Conservation (phyloP, 2,888 invertebrate species). For the Lamproptera curius region DNA sequence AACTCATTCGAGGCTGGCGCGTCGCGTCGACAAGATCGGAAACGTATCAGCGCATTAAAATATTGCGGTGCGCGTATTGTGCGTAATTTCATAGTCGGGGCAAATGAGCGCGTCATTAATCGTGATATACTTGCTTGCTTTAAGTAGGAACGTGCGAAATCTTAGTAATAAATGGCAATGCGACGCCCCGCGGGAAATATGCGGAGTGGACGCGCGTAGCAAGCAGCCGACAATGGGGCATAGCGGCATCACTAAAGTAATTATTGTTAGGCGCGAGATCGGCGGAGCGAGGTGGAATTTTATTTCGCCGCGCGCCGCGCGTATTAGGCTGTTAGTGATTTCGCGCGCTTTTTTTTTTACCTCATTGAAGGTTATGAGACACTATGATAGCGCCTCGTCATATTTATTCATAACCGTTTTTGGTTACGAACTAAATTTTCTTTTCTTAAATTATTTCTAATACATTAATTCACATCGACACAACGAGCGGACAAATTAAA, state of each 20-base stretch:
- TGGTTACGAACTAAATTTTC: no score
- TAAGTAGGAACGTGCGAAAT: conserved; percentile 38
- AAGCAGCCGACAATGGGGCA: conserved; percentile 40
- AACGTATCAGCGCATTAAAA: conserved; percentile 9
- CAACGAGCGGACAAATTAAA: no score
- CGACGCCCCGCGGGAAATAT: conserved; percentile 43
- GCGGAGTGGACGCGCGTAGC: conserved; percentile 43
- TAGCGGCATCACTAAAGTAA: conserved; percentile 48
- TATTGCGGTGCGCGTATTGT: conserved; percentile 15
- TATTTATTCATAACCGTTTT: no score
- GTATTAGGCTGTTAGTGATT: conserved; percentile 9
- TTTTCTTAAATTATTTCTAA: no score
- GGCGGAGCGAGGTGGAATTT: conserved; percentile 42
- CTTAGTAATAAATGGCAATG: conserved; percentile 52
- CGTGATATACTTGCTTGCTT: conserved; percentile 27
- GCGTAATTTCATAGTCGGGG: conserved; percentile 17
- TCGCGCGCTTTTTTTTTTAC: no score
- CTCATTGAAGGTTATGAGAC: no score
- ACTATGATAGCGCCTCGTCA: no score
- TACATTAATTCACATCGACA: no score
- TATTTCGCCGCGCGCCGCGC: conserved; percentile 3
- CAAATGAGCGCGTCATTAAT: conserved; percentile 18
- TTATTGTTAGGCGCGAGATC: conserved; percentile 57
- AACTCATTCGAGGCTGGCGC: neutral
- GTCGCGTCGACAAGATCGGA: neutral